Evolutionary conservation across 2,888 invertebrate species (phyloP).

Genomic region (Diarsia mendica): DNA sequence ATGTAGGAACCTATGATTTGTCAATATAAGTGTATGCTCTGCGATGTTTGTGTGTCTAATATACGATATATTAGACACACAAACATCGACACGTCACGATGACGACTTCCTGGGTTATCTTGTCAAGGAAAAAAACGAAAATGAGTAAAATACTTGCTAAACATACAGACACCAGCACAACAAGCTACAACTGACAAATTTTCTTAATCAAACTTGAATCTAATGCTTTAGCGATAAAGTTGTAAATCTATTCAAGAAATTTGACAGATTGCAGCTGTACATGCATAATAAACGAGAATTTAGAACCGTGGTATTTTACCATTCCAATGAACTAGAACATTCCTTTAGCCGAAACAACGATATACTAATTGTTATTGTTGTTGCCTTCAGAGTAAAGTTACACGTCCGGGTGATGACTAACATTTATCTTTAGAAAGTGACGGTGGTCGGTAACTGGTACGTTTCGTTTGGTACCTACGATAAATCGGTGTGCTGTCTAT

Average conservation of each 20-base stretch:
- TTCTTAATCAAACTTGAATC: no score
- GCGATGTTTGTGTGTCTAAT: slow-evolving; percentile 6
- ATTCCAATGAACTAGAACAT: slow-evolving; percentile 33
- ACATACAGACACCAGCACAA: not conserved
- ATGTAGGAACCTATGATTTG: slow-evolving; percentile 15
- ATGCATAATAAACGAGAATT: not conserved
- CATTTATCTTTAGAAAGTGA: slow-evolving; percentile 68
- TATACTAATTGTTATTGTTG: slow-evolving; percentile 53
- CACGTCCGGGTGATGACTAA: slow-evolving; percentile 59
- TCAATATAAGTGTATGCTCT: slow-evolving; percentile 16
- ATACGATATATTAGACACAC: no score
- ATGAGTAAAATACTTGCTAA: not conserved
- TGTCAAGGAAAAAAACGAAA: slow-evolving; percentile 31
- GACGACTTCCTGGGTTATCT: slow-evolving; percentile 33
- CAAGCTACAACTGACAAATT: no score
- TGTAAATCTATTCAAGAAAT: no score
- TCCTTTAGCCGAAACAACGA: slow-evolving; percentile 40
- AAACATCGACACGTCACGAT: slow-evolving; percentile 29
- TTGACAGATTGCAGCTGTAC: no score
- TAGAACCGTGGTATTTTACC: not conserved
- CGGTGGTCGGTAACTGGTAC: slow-evolving; percentile 55
- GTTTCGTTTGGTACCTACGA: slow-evolving; percentile 67
- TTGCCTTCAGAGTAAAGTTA: slow-evolving; percentile 44
- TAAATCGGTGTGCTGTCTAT: slow-evolving; percentile 71
- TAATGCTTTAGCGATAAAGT: no score